phyloP scores from a whole-genome alignment of 37 sponge, comb jelly and placozoan species.

The Axinella damicornis region DNA sequence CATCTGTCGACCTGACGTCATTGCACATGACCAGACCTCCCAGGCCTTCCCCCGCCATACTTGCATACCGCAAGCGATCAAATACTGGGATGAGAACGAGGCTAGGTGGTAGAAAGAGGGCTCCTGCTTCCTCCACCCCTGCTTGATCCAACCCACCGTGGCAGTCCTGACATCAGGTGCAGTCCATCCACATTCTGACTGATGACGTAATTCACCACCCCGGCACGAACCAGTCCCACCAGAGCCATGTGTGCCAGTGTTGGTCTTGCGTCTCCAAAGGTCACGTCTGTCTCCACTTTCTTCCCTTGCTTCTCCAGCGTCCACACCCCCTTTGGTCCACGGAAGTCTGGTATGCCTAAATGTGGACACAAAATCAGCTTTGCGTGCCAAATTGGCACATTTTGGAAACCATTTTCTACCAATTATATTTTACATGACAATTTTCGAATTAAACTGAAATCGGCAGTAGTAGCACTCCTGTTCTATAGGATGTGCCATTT shows the following conservation, averaged over 20 bases:
- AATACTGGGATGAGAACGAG: no score
- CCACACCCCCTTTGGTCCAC: conserved; percentile 99
- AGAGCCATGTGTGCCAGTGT: conserved; percentile 93
- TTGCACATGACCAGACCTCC: no score
- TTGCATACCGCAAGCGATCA: no score
- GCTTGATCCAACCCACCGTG: conserved; percentile 40
- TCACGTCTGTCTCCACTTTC: conserved; percentile 69
- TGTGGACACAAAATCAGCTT: no score
- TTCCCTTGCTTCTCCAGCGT: conserved; percentile 88
- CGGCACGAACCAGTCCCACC: conserved; percentile 52
- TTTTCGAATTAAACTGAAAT: not conserved
- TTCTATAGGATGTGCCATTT: no score
- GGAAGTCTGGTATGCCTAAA: conserved; percentile 95
- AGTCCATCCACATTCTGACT: conserved; percentile 99
- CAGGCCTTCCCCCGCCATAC: no score
- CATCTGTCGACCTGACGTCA: no score
- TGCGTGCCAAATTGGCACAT: not conserved
- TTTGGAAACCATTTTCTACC: not conserved
- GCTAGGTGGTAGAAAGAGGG: no score
- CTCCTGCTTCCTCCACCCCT: no score
- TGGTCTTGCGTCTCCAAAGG: conserved; percentile 90
- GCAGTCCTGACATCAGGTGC: conserved; percentile 90
- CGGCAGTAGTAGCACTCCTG: no score
- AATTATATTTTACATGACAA: conserved; percentile 57
- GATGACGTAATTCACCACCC: conserved; percentile 80